Base-by-base conservation (phyloP, 2,113 vertebrate species). In the Anser cygnoides region DNA sequence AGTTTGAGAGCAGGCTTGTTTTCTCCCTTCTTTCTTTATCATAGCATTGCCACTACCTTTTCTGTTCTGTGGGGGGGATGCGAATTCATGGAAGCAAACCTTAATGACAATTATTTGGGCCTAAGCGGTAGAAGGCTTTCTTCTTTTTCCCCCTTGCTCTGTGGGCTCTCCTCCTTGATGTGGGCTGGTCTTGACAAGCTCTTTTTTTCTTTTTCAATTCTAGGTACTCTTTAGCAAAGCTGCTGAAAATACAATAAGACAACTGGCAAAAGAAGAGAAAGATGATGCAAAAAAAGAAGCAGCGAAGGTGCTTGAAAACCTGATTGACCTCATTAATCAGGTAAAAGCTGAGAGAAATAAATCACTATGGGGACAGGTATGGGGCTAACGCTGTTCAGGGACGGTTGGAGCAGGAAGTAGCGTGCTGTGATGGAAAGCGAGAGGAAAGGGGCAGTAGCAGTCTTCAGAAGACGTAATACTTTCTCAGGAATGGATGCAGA, bases 281-380 rank as follows among this genome's bases (percentile, higher is more conserved):
- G 96, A 97, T 26, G 96, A 98, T 28, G 97, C 98, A 93, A 98
- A 93, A 96, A 98, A 98, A 96, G 98, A 96, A 94, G 98, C 98
- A 4, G 99, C 98, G 5, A 95, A 97, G 71, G 97, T 99, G 91
- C 98, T 99, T 90, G 98, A 97, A 96, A 98, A 98, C 92, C 97
- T 97, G 3, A 95, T 99, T 37, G 98, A 99, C 86, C 96, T 99
- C 85, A 98, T 99, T 91, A 99, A 99, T 97, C 99, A 99, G 99
- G 99, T 99, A 94, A 97, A 92, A 94, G 29, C 21, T 3, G 44
- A 75, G 63, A 44, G n/a, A 70, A 46, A 37, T 7, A 28, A 33
- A 22, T 31, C 19, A 20, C 2, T 0, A 0, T 33, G 37, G 1
- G 74, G 61, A 18, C n/a, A 71, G 73, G 12, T 8, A 7, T 2